These are phyloP conservation scores for Limenitis camilla DNA, from an alignment of 2,888 invertebrate genomes.

Conservation along the genomic window DNA sequence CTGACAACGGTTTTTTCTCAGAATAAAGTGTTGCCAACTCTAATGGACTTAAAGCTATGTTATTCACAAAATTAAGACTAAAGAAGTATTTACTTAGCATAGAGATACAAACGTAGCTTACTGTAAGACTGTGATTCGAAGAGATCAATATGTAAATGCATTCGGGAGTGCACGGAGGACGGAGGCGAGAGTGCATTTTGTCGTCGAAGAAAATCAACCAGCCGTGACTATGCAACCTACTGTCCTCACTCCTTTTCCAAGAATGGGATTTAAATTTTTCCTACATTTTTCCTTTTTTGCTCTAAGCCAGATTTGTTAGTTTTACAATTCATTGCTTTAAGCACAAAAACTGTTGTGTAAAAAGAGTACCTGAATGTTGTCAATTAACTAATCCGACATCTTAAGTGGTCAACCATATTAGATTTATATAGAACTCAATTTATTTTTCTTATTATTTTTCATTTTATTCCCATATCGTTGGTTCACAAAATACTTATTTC, in stretches of 20 bases:
- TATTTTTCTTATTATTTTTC: no score
- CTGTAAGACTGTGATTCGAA: conserved; percentile 52
- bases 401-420: no score
- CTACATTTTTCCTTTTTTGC: background rate
- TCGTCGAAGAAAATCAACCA: conserved; percentile 42
- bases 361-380: no score
- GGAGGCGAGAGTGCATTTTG: conserved; percentile 64
- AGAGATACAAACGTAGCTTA: conserved; percentile 26
- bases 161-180: conserved; percentile 47
- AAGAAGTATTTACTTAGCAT: conserved; percentile 15
- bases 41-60: no score
- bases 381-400: no score
- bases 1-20: no score
- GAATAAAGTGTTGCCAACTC: no score
- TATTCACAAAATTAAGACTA: background rate
- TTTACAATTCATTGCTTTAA: background rate
- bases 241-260: conserved; percentile 6
- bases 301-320: background rate
- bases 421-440: no score
- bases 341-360: no score
- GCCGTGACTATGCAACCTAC: conserved; percentile 23
- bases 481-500: no score
- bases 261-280: background rate
- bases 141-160: conserved; percentile 54
- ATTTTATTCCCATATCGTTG: no score